These are phyloP conservation scores for Paralichthys olivaceus DNA, from an alignment of 2,113 vertebrate genomes.

Conservation along the genomic window DNA sequence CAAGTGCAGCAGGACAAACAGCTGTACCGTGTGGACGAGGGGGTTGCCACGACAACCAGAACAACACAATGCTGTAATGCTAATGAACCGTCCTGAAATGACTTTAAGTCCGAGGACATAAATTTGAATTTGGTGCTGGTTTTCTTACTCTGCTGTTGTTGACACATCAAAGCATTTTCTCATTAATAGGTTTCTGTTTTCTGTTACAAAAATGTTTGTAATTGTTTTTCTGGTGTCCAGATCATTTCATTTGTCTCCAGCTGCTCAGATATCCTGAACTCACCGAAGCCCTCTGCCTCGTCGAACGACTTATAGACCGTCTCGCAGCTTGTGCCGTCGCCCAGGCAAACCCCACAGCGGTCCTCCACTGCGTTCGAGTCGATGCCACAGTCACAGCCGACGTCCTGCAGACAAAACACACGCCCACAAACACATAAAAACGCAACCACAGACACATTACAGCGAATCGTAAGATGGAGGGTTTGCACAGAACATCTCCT, in stretches of 20 bases:
- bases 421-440: conserved; percentile 24
- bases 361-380: conserved; percentile 94
- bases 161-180: conserved; percentile 40
- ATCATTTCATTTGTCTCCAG: conserved; percentile 34
- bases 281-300: conserved; percentile 92
- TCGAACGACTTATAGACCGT: conserved; percentile 89
- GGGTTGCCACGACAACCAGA: conserved; percentile 61
- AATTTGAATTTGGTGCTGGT: conserved; percentile 3
- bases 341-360: conserved; percentile 93
- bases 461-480: not conserved
- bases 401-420: conserved; percentile 78
- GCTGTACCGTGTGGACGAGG: conserved; percentile 57
- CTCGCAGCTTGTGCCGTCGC: conserved; percentile 91
- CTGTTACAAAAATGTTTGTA: conserved; percentile 27
- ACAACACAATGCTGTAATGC: conserved; percentile 59
- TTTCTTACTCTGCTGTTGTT: conserved; percentile 15
- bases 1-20: conserved; percentile 62
- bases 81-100: conserved; percentile 59
- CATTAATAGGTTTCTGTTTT: conserved; percentile 54
- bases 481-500: conserved; percentile 15
- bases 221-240: conserved; percentile 7
- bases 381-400: conserved; percentile 97
- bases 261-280: conserved; percentile 46
- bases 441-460: conserved; percentile 11
- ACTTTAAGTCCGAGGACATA: conserved; percentile 48